Base-by-base conservation (phyloP, 2,888 invertebrate species). In the Pollenia amentaria region DNA sequence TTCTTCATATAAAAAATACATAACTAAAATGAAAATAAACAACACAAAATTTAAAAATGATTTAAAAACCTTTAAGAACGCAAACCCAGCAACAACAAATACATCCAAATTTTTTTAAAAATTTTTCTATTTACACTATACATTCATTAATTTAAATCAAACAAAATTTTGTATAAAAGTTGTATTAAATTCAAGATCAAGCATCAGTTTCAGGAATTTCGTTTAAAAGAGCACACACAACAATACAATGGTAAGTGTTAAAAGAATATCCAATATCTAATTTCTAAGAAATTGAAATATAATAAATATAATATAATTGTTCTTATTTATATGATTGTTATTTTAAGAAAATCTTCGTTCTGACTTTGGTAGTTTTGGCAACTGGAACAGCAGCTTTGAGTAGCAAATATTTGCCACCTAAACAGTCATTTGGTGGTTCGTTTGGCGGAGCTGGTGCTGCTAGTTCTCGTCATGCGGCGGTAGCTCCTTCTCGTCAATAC, bases 321-420 rank as follows among this genome's bases (percentile, higher is more conserved):
- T 29, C 4, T 29, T 29, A 6, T 29, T 29, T 29, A 29, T 29
- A 29, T 67, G 12, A 14, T n/a, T 9, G 60, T 55, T 42, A n/a
- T 78, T 77, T 70, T n/a, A 44, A 88, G 88, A 73, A 85, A 67
- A 44, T 85, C 60, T 65, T 88, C 18, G 75, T 62, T 55, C 51
- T 72, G 81, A 85, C 84, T 64, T 79, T 90, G 84, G 88, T 77
- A 57, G 79, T 88, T 88, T 88, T 90, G 85, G 62, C 76, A 14
- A 72, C 77, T 11, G 55, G 46, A 29, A 65, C 80, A n/a, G 64
- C 65, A 29, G 89, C 89, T 16, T 65, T 91, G 79, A 87, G 89
- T 72, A 89, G 81, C 44, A 70, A 73, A 40, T 91, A 91, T 46
- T 57, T 91, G 82, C 91, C 91, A 0, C 91, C 91, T 0, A 82